phyloP scores from a whole-genome alignment of 2,113 vertebrate species.

The Scortum barcoo region DNA sequence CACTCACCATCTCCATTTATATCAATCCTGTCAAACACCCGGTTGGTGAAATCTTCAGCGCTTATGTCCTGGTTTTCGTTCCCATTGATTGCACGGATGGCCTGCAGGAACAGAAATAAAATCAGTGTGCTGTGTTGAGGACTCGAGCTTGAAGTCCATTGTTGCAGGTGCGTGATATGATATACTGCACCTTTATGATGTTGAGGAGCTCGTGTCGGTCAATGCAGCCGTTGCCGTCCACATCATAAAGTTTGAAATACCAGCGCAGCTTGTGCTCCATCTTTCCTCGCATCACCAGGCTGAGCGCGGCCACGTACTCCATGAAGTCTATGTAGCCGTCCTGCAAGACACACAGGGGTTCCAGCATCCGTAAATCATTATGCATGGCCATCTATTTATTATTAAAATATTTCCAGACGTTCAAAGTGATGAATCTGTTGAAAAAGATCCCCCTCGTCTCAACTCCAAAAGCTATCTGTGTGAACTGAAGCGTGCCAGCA shows the following conservation, averaged over 20 bases:
- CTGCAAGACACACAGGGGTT: slow-evolving; percentile 66
- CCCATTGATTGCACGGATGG: slow-evolving; percentile 92
- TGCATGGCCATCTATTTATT: not conserved
- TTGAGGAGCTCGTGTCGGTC: slow-evolving; percentile 92
- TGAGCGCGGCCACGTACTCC: slow-evolving; percentile 93
- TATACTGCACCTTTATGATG: slow-evolving; percentile 89
- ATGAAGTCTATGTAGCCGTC: slow-evolving; percentile 95
- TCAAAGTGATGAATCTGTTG: not conserved
- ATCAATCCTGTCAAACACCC: slow-evolving; percentile 91
- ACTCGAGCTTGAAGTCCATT: not conserved
- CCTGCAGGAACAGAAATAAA: slow-evolving; percentile 74
- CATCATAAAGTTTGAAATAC: slow-evolving; percentile 96
- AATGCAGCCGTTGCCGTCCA: slow-evolving; percentile 94
- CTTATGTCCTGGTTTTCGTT: slow-evolving; percentile 82
- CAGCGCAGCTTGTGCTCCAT: slow-evolving; percentile 95
- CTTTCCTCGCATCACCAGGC: slow-evolving; percentile 92
- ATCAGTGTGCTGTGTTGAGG: not conserved
- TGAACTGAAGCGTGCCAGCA: slow-evolving; percentile 10
- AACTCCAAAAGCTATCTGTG: not conserved
- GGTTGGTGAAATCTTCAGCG: slow-evolving; percentile 92
- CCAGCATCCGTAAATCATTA: not conserved
- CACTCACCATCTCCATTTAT: slow-evolving; percentile 91
- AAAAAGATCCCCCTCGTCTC: not conserved
- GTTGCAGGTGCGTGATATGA: not conserved
- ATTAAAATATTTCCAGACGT: not conserved